Base-by-base conservation (phyloP, 2,113 vertebrate species). In the Psophia crepitans region DNA sequence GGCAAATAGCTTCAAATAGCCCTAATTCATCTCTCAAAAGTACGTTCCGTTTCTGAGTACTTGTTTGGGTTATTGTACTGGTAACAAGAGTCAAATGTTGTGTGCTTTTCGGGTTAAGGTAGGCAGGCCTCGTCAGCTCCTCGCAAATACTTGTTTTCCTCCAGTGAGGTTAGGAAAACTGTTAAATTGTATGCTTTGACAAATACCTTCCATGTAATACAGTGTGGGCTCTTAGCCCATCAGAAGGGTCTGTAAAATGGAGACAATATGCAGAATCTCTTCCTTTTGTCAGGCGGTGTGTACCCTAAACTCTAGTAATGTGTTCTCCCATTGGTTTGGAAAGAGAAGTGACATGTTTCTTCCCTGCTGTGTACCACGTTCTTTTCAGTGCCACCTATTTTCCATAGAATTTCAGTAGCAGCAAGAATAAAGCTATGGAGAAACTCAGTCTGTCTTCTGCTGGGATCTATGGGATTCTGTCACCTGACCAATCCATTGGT, bases 1-100 rank as follows among this genome's bases (percentile, higher is more conserved):
- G 99, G 39, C 99, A 99, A 96, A 99, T 99, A 17, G 99, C 99
- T 73, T 99, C 99, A 91, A 99, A 98, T 97, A 99, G 99, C 86
- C 98, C 99, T 5, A 94, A 97, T 41, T 98, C 98, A 21, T 99
- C 99, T 30, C 98, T 98, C 4, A 99, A 98, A 98, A 97, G 99
- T 99, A 98, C n/a, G 98, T 97, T 78, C 10, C 1, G 84, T 49
- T 65, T 71, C 58, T 81, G 58, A 49, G 22, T 66, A 3, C 24
- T 39, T 53, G 37, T 58, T 58, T 53, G 11, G 27, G 44, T 84
- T 83, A 11, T 24, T 80, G 41, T 61, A 26, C 43, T 77, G 43
- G 7, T 75, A 28, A 15, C 12, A 73, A 41, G 57, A 57, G 28
- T 70, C 26, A 37, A 49, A 26, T 48, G 9, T 46, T 39, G 44